Evolutionary conservation across 2,797 vertebrate species (phyloP), one percentile per base, ranked within the genome.

Genomic region (Phrynocephalus guinanensis): DNA sequence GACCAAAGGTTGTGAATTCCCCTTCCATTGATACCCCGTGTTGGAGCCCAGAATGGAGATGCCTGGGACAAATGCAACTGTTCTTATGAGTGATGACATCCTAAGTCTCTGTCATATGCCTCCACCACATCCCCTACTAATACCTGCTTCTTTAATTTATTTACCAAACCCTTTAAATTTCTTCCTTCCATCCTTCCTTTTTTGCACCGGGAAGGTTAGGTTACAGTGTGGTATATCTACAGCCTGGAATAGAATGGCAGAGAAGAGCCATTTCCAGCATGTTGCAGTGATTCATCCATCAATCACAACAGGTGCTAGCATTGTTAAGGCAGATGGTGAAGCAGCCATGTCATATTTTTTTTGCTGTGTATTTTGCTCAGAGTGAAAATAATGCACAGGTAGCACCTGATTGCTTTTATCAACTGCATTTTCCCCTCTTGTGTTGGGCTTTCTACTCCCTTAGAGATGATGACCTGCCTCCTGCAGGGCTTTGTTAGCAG

Each of bases 301-400:
- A 38, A 28, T 73, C 70, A 80, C 79, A 80, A 87, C 63, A 88
- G 9, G 84, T n/a, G 87, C 48, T 22, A 26, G 60, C 52, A 75
- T 82, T 91, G 70, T 90, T 90, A 93, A 73, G 82, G 67, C 85
- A 83, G 76, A 83, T 52, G 90, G 80, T 67, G 70, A 26, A 48
- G 60, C 38, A 75, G 28, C 63, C 26, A 2, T 73, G 84, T 22
- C 52, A 30, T 44, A n/a, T 67, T 33, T 33, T 33, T 33, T 76
- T 76, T 84, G 56, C 72, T 84, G 26, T 48, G 52, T 26, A 38
- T 84, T 84, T 84, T 84, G 72, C 86, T 87, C 91, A 86, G 33
- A 91, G 44, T 78, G 11, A 80, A 84, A 86, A 82, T 86, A 87
- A 60, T 86, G 28, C 11, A 78, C 79, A 0, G 83, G 38, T 68